Percentiles rank a stretch among this genome's conserved stretches.
Conservation (phyloP, 2,113 vertebrate species). For the Oryctolagus cuniculus region DNA sequence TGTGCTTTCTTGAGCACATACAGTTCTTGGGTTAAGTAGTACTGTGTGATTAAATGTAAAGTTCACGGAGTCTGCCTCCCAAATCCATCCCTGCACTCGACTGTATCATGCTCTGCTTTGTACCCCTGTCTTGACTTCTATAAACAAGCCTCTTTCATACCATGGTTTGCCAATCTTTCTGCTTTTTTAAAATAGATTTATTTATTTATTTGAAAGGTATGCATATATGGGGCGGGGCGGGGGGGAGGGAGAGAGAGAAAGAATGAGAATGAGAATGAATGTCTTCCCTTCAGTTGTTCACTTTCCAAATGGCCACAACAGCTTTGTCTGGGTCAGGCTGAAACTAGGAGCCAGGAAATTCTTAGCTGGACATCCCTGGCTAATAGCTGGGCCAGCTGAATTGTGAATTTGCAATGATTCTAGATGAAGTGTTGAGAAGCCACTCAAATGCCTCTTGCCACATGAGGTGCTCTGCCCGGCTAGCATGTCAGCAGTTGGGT, state of each 20-base stretch:
- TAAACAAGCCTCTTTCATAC: not conserved
- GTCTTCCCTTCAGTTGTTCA: too few relatives aligned
- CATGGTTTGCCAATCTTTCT: not conserved
- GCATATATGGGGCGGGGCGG: too few relatives aligned
- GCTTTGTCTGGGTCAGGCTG: too few relatives aligned
- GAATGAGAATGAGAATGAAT: too few relatives aligned
- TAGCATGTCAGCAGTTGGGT: slow-evolving; percentile 52
- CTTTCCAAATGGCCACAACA: too few relatives aligned
- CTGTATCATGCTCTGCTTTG: not conserved
- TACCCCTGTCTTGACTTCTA: not conserved
- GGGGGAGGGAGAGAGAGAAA: too few relatives aligned
- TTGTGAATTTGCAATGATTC: slow-evolving; percentile 61
- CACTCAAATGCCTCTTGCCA: slow-evolving; percentile 56
- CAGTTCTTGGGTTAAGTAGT: not conserved
- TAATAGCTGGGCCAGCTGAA: slow-evolving; percentile 51
- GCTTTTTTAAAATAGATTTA: not conserved
- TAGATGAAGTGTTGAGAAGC: slow-evolving; percentile 53
- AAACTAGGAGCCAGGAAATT: not conserved
- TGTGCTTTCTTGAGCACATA: not conserved
- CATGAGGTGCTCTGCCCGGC: slow-evolving; percentile 61
- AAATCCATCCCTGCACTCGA: not conserved
- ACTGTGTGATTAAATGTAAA: slow-evolving; percentile 14
- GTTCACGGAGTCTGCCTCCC: not conserved
- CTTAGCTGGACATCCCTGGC: slow-evolving; percentile 54
- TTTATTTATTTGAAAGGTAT: too few relatives aligned